Evolutionary conservation across 2,888 invertebrate genomes (phyloP).

Genomic region (Micoletzkya japonica): DNA sequence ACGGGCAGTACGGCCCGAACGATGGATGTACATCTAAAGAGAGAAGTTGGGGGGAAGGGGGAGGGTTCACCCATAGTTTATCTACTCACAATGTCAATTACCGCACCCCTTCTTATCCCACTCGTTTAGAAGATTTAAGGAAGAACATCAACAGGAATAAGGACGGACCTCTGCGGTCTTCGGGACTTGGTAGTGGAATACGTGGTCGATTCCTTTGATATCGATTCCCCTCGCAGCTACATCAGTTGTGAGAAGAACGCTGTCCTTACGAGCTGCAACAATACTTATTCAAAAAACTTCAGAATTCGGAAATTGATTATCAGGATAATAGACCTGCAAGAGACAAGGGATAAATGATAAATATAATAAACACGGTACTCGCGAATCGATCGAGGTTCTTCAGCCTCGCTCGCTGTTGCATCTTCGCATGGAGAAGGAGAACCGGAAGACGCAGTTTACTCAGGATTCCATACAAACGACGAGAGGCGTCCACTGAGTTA

Average conservation of each 20-base stretch:
- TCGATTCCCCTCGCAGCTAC: conserved; percentile 96
- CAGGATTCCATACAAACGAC: conserved; percentile 71
- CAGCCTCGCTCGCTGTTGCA: conserved; percentile 90
- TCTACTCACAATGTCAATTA: background rate
- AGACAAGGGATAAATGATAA: too few species aligned
- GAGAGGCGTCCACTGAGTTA: conserved; percentile 81
- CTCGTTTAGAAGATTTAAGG: conserved; percentile 18
- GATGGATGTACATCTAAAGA: conserved; percentile 83
- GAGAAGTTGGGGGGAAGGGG: background rate
- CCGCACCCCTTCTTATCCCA: background rate
- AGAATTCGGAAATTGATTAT: too few species aligned
- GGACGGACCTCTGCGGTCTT: conserved; percentile 79
- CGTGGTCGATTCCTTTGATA: conserved; percentile 88
- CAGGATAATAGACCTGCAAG: too few species aligned
- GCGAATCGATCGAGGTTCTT: conserved; percentile 85
- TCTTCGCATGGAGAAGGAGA: conserved; percentile 72
- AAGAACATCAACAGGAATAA: background rate
- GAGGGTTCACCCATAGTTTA: background rate
- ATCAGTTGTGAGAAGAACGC: conserved; percentile 86
- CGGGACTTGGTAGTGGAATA: conserved; percentile 94
- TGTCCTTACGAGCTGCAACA: conserved; percentile 68
- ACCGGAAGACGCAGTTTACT: conserved; percentile 59
- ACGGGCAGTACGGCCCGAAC: conserved; percentile 93
- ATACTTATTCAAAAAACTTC: too few species aligned
- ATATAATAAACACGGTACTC: too few species aligned